phyloP scores from a whole-genome alignment of 2,797 vertebrate genomes.

The Clarias fuscus region DNA sequence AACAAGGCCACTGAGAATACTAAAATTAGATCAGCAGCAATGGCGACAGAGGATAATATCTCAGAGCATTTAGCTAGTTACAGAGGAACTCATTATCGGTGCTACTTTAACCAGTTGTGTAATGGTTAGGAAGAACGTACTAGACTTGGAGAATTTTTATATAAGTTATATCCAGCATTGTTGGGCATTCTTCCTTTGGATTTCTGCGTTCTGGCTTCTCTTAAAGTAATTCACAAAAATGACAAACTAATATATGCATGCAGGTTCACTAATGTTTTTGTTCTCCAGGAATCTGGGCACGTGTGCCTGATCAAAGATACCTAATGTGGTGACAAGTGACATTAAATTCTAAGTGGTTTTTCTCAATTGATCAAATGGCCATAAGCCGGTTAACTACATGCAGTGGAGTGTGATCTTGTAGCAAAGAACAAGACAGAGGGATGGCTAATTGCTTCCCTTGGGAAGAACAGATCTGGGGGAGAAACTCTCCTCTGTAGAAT shows the following conservation, averaged over 20 bases:
- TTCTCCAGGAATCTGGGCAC: neutral
- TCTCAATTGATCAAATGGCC: slow-evolving; percentile 3
- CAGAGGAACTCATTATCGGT: slow-evolving; percentile 18
- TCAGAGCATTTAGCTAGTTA: slow-evolving; percentile 38
- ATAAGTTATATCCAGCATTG: neutral
- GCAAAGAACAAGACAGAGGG: slow-evolving; percentile 43
- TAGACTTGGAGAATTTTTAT: neutral
- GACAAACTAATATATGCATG: neutral
- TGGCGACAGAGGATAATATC: neutral
- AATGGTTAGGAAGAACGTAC: neutral
- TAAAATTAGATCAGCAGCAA: slow-evolving; percentile 39
- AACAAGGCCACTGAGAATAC: slow-evolving; percentile 30
- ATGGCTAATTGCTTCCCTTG: slow-evolving; percentile 54
- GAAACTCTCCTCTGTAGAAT: slow-evolving; percentile 35
- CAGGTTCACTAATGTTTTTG: neutral
- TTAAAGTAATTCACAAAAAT: neutral
- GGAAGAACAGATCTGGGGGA: slow-evolving; percentile 48
- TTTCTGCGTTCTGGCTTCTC: neutral
- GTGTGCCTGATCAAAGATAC: neutral
- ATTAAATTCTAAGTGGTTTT: slow-evolving; percentile 14
- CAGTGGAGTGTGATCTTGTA: slow-evolving; percentile 41
- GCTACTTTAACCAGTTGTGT: neutral
- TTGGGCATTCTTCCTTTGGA: neutral
- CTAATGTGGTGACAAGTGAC: neutral
- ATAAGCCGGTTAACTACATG: slow-evolving; percentile 27